Base-by-base conservation (phyloP, 2,888 invertebrate species). In the Volucella bombylans region DNA sequence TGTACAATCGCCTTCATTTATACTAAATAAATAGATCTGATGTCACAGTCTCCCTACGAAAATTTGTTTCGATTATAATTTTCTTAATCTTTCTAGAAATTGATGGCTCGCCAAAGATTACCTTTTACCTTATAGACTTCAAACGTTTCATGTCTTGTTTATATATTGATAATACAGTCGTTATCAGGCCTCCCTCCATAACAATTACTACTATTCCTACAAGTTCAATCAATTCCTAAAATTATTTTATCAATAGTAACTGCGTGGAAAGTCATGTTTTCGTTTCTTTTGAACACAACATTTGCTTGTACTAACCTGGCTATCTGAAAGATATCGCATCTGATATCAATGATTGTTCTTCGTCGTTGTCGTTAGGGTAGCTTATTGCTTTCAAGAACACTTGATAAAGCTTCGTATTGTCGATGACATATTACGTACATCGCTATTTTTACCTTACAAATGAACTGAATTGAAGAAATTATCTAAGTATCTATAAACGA, bases 371-470 rank as follows among this genome's bases (percentile, higher is more conserved):
- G 47, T 47, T 6, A 41, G 31, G 8, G 23, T 31, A 31, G 31
- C 31, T 31, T 4, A 4, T 68, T 49, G 31, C 43, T 10, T 23
- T 55, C 14, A 31, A 68, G 47, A 47, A 55, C 54, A 18, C 38
- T 50, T 65, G 64, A 76, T 74, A 65, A 62, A 74, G 71, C 52
- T 55, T 31, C 31, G 6, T 31, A 52, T 67, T 76, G 61, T 55
- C 59, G 9, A 68, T 82, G 82, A 78, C 82, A 82, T 72, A n/a
- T n/a, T n/a, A n/a, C n/a, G n/a, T n/a, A 78, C 62, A 65, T 78
- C 50, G 68, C 78, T 68, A 82, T 77, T 77, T 65, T 67, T 72
- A 64, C 59, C 71, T 59, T 11, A 61, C 80, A 65, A 74, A 64
- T 64, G 57, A 59, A 69, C 50, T 59, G 61, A 71, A 71, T 76